phyloP scores from a whole-genome alignment of 2,113 vertebrate species.

The Suncus etruscus region DNA sequence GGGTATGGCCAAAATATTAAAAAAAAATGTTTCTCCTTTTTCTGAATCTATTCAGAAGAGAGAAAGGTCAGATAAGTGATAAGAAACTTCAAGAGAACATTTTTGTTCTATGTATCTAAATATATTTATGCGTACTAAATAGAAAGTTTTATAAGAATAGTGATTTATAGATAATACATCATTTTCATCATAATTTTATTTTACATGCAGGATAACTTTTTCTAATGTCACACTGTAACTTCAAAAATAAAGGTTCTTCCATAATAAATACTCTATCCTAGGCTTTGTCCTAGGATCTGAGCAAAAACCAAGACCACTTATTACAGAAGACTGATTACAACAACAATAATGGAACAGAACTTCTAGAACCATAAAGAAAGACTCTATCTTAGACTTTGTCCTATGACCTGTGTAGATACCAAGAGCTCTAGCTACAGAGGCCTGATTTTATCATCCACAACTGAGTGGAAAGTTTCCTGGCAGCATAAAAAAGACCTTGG shows the following conservation, averaged over 20 bases:
- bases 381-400: no score
- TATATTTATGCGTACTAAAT: background rate
- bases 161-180: background rate
- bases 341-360: no score
- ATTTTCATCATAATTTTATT: constrained; percentile 33
- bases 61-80: background rate
- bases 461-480: no score
- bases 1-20: no score
- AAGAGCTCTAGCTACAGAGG: no score
- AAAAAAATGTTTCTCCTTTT: background rate
- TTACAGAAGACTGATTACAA: no score
- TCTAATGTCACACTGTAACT: background rate
- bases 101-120: constrained; percentile 11
- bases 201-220: background rate
- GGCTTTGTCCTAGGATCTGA: no score
- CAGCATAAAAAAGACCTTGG: no score
- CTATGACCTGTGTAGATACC: no score
- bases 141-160: constrained; percentile 1
- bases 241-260: background rate
- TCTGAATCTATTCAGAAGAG: background rate
- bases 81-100: background rate
- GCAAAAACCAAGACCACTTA: no score
- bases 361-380: no score
- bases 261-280: background rate
- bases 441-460: no score